Base-by-base conservation (phyloP, 2,113 vertebrate genomes). In the Maccullochella peelii region DNA sequence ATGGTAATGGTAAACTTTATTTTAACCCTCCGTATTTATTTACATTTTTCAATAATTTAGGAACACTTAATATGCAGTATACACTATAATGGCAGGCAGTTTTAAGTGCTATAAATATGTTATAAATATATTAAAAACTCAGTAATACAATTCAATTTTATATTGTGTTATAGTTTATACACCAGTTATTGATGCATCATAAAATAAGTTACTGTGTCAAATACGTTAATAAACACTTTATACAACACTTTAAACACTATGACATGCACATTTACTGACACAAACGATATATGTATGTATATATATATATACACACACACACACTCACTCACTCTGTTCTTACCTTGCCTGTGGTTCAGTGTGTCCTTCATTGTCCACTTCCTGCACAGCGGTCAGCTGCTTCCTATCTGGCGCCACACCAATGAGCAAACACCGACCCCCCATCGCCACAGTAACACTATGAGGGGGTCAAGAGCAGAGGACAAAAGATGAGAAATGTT, bases 321-420 rank as follows among this genome's bases (percentile, higher is more conserved):
- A 49, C 12, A 23, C 38, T 20, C 73, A 12, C 61, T 36, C 33
- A 20, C 30, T 59, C 70, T 50, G 8, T n/a, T 65, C 89, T 81
- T 42, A 72, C 65, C 63, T 77, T n/a, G 86, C 67, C 79, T 33
- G 61, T 58, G 70, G 77, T 82, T 84, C 54, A 66, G 55, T 70
- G 68, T 90, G 87, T 88, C 80, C 84, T 89, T 90, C 85, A 87
- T 92, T 89, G 88, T 91, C 87, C 79, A 80, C 89, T 96, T 97
- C 96, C 96, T 95, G 91, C 93, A 82, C 92, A 94, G 91, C 92
- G 92, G 92, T 95, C 95, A 96, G 95, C 95, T 96, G 94, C 90
- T 94, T 94, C 92, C 88, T 95, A 94, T 88, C 91, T 96, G 94
- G 95, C 95, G 92, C 95, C 94, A 94, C 92, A 94, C 90, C 94